Conservation (phyloP, 2,888 invertebrate species). For the Volucella inflata region DNA sequence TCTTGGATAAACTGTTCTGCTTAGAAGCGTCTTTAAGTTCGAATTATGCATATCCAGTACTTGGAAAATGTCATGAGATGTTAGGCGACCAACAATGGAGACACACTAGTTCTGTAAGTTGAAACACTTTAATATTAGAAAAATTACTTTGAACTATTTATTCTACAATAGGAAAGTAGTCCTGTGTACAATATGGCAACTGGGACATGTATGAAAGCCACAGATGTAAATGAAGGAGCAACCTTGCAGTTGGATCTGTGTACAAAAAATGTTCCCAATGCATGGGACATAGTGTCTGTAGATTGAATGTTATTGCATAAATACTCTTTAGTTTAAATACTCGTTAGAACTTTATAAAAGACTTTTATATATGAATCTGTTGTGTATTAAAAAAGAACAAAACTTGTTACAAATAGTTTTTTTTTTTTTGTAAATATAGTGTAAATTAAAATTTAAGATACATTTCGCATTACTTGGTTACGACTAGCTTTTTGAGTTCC, state of each 20-base stretch:
- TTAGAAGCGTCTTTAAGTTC: conserved; percentile 88
- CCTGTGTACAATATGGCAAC: conserved; percentile 94
- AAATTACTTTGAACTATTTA: not conserved
- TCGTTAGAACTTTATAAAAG: conserved; percentile 52
- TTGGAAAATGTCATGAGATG: conserved; percentile 97
- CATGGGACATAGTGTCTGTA: conserved; percentile 66
- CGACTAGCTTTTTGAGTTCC: no score
- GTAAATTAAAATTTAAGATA: not conserved
- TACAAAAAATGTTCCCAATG: conserved; percentile 82
- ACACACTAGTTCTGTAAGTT: conserved; percentile 86
- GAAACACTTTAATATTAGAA: not conserved
- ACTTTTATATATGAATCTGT: conserved; percentile 55
- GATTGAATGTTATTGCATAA: conserved; percentile 36
- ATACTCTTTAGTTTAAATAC: conserved; percentile 29
- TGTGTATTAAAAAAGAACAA: conserved; percentile 54
- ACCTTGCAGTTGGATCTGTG: conserved; percentile 87
- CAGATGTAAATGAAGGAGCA: conserved; percentile 83
- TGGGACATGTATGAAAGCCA: conserved; percentile 91
- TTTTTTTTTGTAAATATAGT: not conserved
- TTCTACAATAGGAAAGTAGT: conserved; percentile 84
- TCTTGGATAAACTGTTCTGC: conserved; percentile 92
- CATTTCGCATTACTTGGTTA: not conserved
- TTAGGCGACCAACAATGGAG: conserved; percentile 97
- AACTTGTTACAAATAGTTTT: conserved; percentile 34
- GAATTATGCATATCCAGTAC: conserved; percentile 86